phyloP scores from a whole-genome alignment of 2,113 vertebrate species.

The Amphilophus citrinellus region DNA sequence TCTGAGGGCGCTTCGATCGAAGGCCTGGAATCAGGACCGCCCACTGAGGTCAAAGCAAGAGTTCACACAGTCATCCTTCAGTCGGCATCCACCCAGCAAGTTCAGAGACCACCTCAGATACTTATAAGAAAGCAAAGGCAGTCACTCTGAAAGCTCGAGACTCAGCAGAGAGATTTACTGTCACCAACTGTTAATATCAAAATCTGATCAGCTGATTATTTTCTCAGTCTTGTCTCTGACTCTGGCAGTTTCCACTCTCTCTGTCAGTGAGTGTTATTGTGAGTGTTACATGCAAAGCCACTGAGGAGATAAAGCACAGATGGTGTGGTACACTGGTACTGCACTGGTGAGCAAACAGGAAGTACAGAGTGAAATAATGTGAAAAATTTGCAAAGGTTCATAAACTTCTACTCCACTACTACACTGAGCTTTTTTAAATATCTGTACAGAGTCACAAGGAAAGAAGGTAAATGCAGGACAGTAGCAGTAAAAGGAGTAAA shows the following conservation, averaged over 20 bases:
- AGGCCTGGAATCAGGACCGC: neutral
- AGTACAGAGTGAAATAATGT: neutral
- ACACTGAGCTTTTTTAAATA: neutral
- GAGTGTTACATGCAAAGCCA: neutral
- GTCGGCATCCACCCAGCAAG: neutral
- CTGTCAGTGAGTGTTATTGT: neutral
- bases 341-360: neutral
- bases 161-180: neutral
- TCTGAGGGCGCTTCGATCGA: neutral
- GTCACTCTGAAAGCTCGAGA: accelerated
- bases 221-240: neutral
- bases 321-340: neutral
- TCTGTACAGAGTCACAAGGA: neutral
- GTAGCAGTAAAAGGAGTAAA: neutral
- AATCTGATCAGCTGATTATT: neutral
- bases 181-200: neutral
- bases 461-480: neutral
- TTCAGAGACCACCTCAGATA: neutral
- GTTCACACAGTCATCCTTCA: neutral
- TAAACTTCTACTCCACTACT: neutral
- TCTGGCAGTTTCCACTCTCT: neutral
- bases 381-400: neutral
- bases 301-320: neutral
- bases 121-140: too few species aligned
- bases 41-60: neutral